These are phyloP conservation scores for Threskiornis aethiopicus DNA, from an alignment of 2,797 vertebrate species.

Conservation along the genomic window DNA sequence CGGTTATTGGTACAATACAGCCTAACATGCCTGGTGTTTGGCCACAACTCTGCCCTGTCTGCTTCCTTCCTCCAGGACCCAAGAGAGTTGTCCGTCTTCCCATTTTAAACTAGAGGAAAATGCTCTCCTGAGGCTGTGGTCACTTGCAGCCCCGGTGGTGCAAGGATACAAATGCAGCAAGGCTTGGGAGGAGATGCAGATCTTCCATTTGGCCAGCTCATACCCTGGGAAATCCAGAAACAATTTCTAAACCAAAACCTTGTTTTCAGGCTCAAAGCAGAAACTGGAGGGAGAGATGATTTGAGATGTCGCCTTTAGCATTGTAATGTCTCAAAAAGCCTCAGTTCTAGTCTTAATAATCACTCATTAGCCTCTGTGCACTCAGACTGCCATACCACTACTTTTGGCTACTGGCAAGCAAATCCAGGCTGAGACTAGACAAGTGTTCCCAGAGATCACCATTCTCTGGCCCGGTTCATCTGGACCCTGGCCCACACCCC, in stretches of 20 bases:
- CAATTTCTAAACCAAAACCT: not conserved
- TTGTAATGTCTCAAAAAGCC: not conserved
- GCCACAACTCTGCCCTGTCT: not conserved
- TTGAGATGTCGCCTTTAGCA: not conserved
- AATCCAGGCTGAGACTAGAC: not conserved
- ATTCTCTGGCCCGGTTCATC: not conserved
- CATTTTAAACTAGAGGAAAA: not conserved
- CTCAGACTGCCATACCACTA: not conserved
- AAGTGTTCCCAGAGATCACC: not conserved
- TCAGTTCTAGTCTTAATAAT: not conserved
- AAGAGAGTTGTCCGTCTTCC: not conserved
- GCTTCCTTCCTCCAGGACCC: not conserved
- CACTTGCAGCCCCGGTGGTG: not conserved
- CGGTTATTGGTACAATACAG: rapidly evolving
- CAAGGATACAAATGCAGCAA: not conserved
- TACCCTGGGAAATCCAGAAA: not conserved
- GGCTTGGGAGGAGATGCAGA: not conserved
- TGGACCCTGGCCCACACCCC: not conserved
- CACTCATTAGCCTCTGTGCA: not conserved
- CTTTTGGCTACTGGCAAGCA: not conserved
- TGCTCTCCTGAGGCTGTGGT: not conserved
- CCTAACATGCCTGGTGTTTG: not conserved
- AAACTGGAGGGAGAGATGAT: rapidly evolving
- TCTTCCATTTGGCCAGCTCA: not conserved
- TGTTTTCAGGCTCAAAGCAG: not conserved